Evolutionary conservation across 92 coral and sea anemone species (phyloP).

Genomic region (Bergia puertoricense): DNA sequence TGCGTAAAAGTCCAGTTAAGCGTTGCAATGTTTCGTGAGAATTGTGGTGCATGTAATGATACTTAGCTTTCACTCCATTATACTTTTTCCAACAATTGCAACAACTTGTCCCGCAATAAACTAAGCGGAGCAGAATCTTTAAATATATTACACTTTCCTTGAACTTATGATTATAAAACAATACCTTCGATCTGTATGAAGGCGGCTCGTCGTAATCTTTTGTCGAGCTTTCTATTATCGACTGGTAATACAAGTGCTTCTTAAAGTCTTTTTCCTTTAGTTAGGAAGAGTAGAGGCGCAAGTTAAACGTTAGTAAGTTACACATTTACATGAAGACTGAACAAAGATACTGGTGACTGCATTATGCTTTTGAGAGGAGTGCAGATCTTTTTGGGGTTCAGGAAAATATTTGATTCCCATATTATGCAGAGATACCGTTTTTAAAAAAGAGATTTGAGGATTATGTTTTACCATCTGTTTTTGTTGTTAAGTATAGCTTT

Average conservation of each 20-base stretch:
- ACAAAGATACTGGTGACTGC: too few species aligned
- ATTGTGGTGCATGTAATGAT: too few species aligned
- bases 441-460: too few species aligned
- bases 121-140: not conserved
- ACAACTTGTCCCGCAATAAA: not conserved
- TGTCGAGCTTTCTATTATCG: constrained; percentile 75
- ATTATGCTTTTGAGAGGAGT: too few species aligned
- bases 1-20: too few species aligned
- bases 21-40: not conserved
- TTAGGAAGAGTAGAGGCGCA: not conserved
- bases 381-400: too few species aligned
- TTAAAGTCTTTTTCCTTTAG: constrained; percentile 82
- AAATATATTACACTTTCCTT: not conserved
- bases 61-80: too few species aligned
- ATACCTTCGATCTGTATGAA: constrained; percentile 12
- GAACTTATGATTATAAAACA: not conserved
- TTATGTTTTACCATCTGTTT: too few species aligned
- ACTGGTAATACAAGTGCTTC: constrained; percentile 79
- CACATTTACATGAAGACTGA: not conserved
- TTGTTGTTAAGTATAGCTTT: too few species aligned
- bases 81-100: too few species aligned
- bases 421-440: too few species aligned
- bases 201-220: constrained; percentile 74
- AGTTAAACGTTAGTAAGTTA: not conserved
- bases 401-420: too few species aligned